Conservation (phyloP, 2,888 invertebrate species). For the Tenthredo scrophulariae region DNA sequence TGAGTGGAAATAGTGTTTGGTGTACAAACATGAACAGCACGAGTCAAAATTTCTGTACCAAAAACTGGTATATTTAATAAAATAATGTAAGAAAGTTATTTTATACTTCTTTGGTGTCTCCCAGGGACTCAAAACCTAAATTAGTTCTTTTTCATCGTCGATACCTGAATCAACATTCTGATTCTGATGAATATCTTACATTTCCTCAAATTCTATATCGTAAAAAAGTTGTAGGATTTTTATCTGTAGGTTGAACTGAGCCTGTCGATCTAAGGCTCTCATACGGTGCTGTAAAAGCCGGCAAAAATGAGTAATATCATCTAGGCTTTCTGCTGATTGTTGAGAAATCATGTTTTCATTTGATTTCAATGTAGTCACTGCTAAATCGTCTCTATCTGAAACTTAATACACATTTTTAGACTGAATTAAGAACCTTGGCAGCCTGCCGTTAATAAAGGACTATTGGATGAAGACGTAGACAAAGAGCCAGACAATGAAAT, state of each 20-base stretch:
- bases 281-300: not conserved
- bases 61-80: not conserved
- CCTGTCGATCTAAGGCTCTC: not conserved
- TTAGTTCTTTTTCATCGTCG: not conserved
- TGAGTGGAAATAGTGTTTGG: not conserved
- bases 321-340: not conserved
- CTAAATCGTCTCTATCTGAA: not conserved
- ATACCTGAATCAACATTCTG: no score
- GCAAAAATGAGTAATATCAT: constrained; percentile 3
- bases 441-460: not conserved
- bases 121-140: not conserved
- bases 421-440: not conserved
- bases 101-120: not conserved
- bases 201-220: not conserved
- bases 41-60: not conserved
- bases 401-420: not conserved
- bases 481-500: not conserved
- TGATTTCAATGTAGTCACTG: not conserved
- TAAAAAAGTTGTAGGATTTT: constrained; percentile 5
- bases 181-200: not conserved
- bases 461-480: not conserved
- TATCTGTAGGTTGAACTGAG: not conserved
- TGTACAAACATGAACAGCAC: not conserved
- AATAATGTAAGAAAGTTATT: not conserved
- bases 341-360: not conserved